A percentile compares a stretch with the other conserved stretches of the same genome.
These are phyloP conservation scores for Drosophila mayri DNA, from an alignment of 1,140 invertebrate species.

Conservation along the genomic window DNA sequence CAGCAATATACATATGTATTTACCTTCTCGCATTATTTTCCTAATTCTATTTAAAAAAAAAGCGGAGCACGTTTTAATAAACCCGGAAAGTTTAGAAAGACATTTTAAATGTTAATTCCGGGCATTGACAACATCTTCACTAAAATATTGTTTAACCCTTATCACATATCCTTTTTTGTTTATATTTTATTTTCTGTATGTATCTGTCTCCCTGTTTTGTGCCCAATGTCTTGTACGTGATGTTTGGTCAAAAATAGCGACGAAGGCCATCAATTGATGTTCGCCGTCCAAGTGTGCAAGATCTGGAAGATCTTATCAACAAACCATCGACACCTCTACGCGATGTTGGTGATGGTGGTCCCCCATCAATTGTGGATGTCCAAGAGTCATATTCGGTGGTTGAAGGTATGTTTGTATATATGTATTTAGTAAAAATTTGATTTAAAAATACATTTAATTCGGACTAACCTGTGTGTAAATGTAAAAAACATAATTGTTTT, in stretches of 20 bases:
- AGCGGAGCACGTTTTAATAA: constrained; percentile 12
- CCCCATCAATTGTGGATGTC: constrained; percentile 94
- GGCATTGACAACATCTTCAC: neutral
- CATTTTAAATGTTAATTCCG: constrained; percentile 34
- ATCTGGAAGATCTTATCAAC: constrained; percentile 95
- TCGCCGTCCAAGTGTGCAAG: constrained; percentile 93
- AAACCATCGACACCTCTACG: constrained; percentile 95
- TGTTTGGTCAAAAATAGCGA: constrained; percentile 88
- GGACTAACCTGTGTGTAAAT: constrained; percentile 39
- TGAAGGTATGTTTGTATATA: constrained; percentile 89
- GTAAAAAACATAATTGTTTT: constrained; percentile 27
- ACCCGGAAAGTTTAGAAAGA: constrained; percentile 4
- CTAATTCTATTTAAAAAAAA: neutral
- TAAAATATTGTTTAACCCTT: neutral
- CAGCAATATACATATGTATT: neutral
- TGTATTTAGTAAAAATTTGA: neutral
- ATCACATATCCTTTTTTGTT: constrained; percentile 15
- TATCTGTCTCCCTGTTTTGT: neutral
- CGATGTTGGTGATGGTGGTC: constrained; percentile 90
- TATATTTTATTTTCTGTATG: constrained; percentile 21
- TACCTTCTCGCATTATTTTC: neutral
- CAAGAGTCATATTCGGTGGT: constrained; percentile 96
- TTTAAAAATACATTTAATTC: neutral
- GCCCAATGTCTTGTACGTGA: constrained; percentile 24
- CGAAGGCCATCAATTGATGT: constrained; percentile 94